Evolutionary conservation across 1,140 invertebrate species (phyloP), one percentile per base, ranked within the genome.

Genomic region (Magallana angulata): DNA sequence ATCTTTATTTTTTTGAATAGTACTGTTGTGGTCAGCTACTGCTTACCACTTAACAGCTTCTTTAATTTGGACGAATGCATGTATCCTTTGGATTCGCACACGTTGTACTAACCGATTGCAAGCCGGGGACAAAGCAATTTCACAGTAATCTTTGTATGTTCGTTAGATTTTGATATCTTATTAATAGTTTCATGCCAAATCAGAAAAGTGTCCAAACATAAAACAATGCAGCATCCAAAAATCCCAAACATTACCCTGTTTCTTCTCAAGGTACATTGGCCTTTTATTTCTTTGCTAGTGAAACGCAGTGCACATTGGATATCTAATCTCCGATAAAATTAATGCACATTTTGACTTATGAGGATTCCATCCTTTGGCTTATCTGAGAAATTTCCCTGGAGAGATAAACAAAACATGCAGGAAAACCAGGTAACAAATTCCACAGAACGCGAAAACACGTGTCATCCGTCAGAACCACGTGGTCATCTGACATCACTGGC

Each of bases 321-420:
- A 76, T 76, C 68, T 76, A 76, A 76, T 76, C 68, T 11, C 8
- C 36, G 68, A 76, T 76, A 76, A 24, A 76, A 76, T 76, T 48
- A 76, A 76, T 76, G 68, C 68, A 76, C 24, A 76, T 76, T 76
- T 24, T 76, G 68, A 76, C 68, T 76, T 76, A 76, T 30, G 68
- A 76, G 68, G 24, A 76, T 76, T 76, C 68, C 68, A 48, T 76
- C 24, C 68, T 30, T 76, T 30, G 24, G 24, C 68, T 76, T 76
- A 76, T 76, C 68, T 76, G 11, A 24, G 68, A 24, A 30, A 76
- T 76, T 76, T 76, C 36, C 68, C 68, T 48, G 24, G 68, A 30
- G 68, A 76, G 68, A 76, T 76, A 76, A 76, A 76, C 8, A 76
- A 76, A 76, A 30, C 68, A 76, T 36, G 18, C 68, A 30, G 68